Evolutionary conservation across 2,113 vertebrate genomes (phyloP).

Genomic region (Gnathonemus longibarbis): DNA sequence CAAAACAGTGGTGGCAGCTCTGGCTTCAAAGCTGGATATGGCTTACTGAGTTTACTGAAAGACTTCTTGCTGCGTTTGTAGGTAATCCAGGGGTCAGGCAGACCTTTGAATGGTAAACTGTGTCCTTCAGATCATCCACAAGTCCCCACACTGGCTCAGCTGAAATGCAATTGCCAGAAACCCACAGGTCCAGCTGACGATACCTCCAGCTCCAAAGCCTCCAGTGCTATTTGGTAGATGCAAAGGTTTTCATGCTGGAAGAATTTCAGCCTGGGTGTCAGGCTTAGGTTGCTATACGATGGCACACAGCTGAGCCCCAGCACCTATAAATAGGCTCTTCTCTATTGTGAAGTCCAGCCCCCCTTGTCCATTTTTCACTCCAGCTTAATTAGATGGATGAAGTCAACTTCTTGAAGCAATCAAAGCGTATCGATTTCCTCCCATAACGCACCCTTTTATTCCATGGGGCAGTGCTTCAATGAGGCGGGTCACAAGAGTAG

Average conservation of each 20-base stretch:
- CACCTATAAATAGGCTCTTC: conserved; percentile 30
- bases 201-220: neutral
- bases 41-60: neutral
- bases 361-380: conserved; percentile 29
- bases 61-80: neutral
- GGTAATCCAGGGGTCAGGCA: neutral
- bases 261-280: conserved; percentile 25
- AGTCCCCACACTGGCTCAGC: neutral
- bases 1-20: neutral
- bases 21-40: neutral
- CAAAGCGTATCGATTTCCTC: conserved; percentile 34
- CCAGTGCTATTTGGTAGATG: conserved; percentile 10
- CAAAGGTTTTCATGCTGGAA: conserved; percentile 11
- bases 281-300: conserved; percentile 24
- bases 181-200: neutral
- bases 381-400: conserved; percentile 32
- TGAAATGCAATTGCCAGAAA: neutral
- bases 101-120: neutral
- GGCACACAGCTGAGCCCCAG: conserved; percentile 23
- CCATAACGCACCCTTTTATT: conserved; percentile 36
- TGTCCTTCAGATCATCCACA: neutral
- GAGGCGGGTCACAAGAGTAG: conserved; percentile 10
- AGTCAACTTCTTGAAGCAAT: conserved; percentile 42
- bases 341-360: conserved; percentile 14
- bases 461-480: neutral